Evolutionary conservation across 2,888 invertebrate genomes (phyloP), one percentile per base, ranked within the genome.

Genomic region (Pheosia tremula): DNA sequence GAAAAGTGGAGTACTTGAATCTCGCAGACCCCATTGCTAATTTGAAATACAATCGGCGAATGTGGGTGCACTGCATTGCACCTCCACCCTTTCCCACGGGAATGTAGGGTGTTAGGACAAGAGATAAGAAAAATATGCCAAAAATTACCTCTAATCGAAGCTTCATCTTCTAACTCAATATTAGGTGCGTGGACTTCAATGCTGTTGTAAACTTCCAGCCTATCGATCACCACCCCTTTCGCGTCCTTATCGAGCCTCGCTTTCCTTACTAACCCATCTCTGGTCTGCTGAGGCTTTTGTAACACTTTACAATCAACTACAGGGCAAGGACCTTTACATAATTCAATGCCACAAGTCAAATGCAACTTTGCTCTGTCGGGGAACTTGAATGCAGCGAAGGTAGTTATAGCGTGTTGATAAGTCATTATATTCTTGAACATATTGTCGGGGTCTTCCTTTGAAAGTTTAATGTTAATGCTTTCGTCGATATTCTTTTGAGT

Each of bases 331-430:
- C 95, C 96, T 84, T 95, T 95, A 80, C 97, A 97, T n/a, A 97
- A 87, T 74, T 96, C 96, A 54, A 97, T 94, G 24, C 95, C 95
- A 85, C 97, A 97, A n/a, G 96, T 95, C 56, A 97, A 89, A 85
- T 97, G 97, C 52, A 97, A 87, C 66, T 96, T 95, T 66, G 96
- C 96, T 68, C 97, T 93, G 79, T 97, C 97, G 4, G 97, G 97
- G 86, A 97, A 97, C 80, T 97, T 97, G 79, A 97, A 97, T 5
- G 97, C 97, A 0, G 96, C 95, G 88, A 97, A 97, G 24, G 95
- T 96, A 0, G 97, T 93, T 1, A 93, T 80, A 3, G 94, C 94
- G 67, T 94, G 92, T 71, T 94, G 92, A 64, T 93, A 94, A 0
- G 90, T 91, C 94, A 94, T 94, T 43, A 94, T 90, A 73, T 91